These are phyloP conservation scores for Scaptomyza caliginosa DNA, from an alignment of 2,888 invertebrate genomes.

Conservation along the genomic window DNA sequence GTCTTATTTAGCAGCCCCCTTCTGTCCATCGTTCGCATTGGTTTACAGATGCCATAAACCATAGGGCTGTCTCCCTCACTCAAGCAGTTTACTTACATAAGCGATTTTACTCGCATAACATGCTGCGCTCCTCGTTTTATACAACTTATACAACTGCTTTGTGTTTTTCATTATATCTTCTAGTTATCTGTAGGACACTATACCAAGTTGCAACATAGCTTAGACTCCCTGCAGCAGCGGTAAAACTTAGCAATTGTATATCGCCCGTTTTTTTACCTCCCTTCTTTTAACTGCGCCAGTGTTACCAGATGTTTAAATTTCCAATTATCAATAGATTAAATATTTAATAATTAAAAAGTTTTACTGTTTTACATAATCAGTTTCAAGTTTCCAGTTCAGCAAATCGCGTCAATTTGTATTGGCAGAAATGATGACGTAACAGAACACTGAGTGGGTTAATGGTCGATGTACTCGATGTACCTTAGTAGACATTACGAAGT, in stretches of 20 bases:
- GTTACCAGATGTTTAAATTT: constrained; percentile 31
- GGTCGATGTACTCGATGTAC: constrained; percentile 4
- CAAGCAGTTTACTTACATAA: not conserved
- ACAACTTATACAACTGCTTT: constrained; percentile 21
- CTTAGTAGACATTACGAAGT: constrained; percentile 1
- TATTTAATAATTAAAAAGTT: too few relatives aligned
- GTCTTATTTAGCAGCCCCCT: constrained; percentile 10
- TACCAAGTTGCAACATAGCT: not conserved
- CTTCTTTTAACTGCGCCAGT: not conserved
- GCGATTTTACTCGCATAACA: constrained; percentile 28
- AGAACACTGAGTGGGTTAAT: not conserved
- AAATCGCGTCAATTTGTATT: constrained; percentile 8
- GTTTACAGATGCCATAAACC: not conserved
- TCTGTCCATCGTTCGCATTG: not conserved
- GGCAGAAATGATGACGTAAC: constrained; percentile 18
- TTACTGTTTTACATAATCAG: not conserved
- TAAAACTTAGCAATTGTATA: not conserved
- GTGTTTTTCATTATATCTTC: not conserved
- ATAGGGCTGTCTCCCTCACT: constrained; percentile 35
- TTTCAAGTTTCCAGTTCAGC: not conserved
- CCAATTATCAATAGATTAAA: not conserved
- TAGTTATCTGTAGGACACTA: constrained; percentile 10
- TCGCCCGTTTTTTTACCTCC: not conserved
- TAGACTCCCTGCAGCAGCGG: constrained; percentile 34
- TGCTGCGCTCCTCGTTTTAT: constrained; percentile 23